Evolutionary conservation across 2,113 vertebrate species (phyloP).

Genomic region (Pogona vitticeps): DNA sequence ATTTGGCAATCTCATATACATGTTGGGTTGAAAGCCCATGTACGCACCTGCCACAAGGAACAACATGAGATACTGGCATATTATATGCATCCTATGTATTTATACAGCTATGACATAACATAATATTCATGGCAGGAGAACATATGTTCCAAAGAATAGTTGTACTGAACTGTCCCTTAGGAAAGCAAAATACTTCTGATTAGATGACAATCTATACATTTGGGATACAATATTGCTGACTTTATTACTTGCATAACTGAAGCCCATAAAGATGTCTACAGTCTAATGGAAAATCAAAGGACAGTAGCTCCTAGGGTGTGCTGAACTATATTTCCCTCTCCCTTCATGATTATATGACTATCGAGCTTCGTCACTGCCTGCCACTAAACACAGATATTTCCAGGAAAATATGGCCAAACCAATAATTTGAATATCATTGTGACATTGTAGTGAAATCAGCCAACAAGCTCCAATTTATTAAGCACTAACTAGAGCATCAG

Average conservation of each 20-base stretch:
- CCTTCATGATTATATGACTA: background rate
- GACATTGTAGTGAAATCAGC: background rate
- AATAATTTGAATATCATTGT: background rate
- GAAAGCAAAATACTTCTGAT: background rate
- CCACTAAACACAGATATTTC: background rate
- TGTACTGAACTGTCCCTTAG: background rate
- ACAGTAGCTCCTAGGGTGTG: background rate
- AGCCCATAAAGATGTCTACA: conserved; percentile 7
- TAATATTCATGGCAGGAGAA: background rate
- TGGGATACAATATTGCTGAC: background rate
- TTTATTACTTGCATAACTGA: background rate
- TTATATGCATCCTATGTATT: background rate
- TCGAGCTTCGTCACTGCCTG: conserved; percentile 2
- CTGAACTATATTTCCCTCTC: background rate
- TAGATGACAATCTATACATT: background rate
- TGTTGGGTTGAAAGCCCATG: background rate
- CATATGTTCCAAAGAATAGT: background rate
- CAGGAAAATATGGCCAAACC: background rate
- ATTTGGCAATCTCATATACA: background rate
- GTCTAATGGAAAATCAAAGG: conserved; percentile 12
- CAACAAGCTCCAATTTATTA: background rate
- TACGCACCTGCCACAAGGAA: background rate
- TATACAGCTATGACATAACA: background rate
- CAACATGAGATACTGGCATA: background rate
- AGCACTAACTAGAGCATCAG: background rate